phyloP scores from a whole-genome alignment of 2,797 vertebrate species.

The Rhinichthys osculus region DNA sequence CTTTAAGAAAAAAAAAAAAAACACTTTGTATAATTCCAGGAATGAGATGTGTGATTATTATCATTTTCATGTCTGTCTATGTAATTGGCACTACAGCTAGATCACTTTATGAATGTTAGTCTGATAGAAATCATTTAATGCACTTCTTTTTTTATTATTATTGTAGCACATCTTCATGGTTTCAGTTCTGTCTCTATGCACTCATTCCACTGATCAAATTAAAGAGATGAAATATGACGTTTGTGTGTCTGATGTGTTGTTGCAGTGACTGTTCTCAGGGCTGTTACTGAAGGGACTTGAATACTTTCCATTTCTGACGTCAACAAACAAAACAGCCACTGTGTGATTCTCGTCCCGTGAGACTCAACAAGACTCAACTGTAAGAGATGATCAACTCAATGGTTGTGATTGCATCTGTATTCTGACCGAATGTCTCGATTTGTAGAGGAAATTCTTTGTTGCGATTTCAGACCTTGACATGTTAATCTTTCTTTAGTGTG shows the following conservation, averaged over 20 bases:
- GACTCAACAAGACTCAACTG: background rate
- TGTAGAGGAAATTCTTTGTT: background rate
- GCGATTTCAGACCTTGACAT: background rate
- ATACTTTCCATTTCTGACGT: slow-evolving; percentile 42
- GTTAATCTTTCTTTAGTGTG: background rate
- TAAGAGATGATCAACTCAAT: background rate
- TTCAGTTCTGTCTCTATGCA: background rate
- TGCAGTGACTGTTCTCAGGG: slow-evolving; percentile 34
- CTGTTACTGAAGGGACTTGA: slow-evolving; percentile 41
- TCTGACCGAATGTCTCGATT: background rate
- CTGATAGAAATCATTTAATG: slow-evolving; percentile 3
- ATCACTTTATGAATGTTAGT: slow-evolving; percentile 15
- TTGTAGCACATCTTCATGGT: slow-evolving; percentile 13
- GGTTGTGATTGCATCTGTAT: background rate
- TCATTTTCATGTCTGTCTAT: background rate
- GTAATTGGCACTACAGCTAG: background rate
- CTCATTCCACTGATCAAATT: slow-evolving; percentile 25
- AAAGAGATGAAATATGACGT: background rate
- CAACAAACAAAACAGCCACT: slow-evolving; percentile 24
- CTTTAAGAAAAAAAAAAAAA: background rate
- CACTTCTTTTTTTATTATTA: background rate
- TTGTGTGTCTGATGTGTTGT: background rate
- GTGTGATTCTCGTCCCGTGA: background rate
- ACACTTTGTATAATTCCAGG: background rate
- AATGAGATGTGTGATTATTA: slow-evolving; percentile 7